Evolutionary conservation across 1,140 invertebrate species (phyloP), one percentile per base, ranked within the genome.

Genomic region (Aphis gossypii): DNA sequence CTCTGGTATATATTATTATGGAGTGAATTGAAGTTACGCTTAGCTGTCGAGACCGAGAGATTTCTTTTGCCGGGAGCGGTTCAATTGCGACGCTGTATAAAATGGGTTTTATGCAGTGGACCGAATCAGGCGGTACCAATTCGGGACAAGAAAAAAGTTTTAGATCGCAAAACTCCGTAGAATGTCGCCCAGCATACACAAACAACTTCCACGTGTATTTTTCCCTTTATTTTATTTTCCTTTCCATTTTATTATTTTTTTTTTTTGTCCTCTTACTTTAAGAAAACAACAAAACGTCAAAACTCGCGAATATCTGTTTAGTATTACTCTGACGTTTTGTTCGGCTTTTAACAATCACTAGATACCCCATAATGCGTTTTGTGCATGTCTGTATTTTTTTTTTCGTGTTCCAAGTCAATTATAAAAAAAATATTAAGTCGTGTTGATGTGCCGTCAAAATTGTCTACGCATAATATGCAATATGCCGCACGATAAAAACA

Each of bases 71-170:
- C 68, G n/a, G 90, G 60, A 82, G 90, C 90, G 41, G 90, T 92
- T 92, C 90, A 82, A 82, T 48, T 92, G 41, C 90, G 68, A 46
- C 90, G 90, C 68, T 48, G 68, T 92, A 92, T 92, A 92, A 92
- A 92, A 92, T 92, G 90, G 90, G 56, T 92, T 48, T 44, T 92
- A 92, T 48, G 90, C 90, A 92, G 92, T 87, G 92, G 92, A 93
- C 83, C 92, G 86, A 93, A 93, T 88, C 83, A 86, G 92, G 54
- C 38, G 35, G 83, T 68, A 93, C 92, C 30, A 41, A 87, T 93
- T 93, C 48, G 51, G 68, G 76, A 89, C 87, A 35, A 54, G 51
- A 48, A 56, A 89, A 89, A 93, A 87, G 82, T 93, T 93, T 92
- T 51, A 92, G 68, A 91, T 91, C 90, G 90, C 90, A 44, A 92